phyloP scores from a whole-genome alignment of 2,888 invertebrate species.

The Magallana nippona region DNA sequence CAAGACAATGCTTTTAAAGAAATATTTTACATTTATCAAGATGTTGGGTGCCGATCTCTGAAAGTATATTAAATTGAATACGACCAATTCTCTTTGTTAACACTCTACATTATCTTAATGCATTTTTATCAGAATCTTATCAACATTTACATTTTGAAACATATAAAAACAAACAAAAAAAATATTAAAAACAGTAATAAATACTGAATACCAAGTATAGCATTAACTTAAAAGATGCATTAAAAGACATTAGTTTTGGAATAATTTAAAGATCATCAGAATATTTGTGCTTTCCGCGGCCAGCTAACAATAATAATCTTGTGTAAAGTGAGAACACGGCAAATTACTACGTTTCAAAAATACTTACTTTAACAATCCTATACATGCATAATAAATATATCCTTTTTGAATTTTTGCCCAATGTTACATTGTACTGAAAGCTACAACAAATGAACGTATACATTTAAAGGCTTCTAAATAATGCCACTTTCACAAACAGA shows the following conservation, averaged over 20 bases:
- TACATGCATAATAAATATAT: slow-evolving; percentile 29
- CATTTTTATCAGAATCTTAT: neutral
- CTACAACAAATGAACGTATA: neutral
- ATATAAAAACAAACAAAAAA: neutral
- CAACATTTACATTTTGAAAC: slow-evolving; percentile 6
- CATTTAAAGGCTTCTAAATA: neutral
- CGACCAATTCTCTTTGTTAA: neutral
- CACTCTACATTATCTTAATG: neutral
- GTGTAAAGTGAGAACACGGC: neutral
- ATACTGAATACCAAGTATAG: neutral
- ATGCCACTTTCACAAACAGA: neutral
- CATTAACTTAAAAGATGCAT: neutral
- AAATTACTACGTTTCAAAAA: slow-evolving; percentile 3
- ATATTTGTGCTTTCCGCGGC: neutral
- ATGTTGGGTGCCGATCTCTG: neutral
- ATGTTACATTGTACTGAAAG: neutral
- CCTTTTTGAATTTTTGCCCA: slow-evolving; percentile 22
- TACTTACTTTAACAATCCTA: slow-evolving; percentile 13
- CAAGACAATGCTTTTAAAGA: slow-evolving; percentile 2
- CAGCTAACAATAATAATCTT: neutral
- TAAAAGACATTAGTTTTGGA: slow-evolving; percentile 14
- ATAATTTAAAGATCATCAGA: slow-evolving; percentile 19
- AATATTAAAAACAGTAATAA: slow-evolving; percentile 13
- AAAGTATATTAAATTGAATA: neutral
- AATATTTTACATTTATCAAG: neutral